Conservation (phyloP, 2,888 invertebrate species). For the Tenodera sinensis region DNA sequence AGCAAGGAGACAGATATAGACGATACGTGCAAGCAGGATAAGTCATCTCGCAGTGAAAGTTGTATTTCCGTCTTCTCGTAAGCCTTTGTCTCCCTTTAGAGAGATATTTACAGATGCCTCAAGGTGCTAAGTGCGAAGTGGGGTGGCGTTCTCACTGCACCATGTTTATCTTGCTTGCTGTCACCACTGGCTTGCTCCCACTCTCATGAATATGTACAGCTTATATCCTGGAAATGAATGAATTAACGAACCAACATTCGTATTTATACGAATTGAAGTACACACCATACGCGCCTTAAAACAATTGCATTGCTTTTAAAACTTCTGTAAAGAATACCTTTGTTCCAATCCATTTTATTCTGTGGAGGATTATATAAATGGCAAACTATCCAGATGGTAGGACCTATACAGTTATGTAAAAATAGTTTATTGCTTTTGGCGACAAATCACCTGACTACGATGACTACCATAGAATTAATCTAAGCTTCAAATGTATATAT, state of each 20-base stretch:
- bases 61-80: background rate
- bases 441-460: too few species aligned
- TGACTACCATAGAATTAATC: too few species aligned
- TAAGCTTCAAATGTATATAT: too few species aligned
- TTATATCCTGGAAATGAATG: background rate
- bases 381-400: too few species aligned
- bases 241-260: background rate
- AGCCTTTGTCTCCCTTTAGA: background rate
- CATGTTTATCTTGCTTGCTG: background rate
- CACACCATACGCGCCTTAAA: too few species aligned
- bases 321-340: too few species aligned
- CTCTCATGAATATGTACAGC: background rate
- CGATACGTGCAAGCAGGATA: background rate
- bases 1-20: background rate
- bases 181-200: background rate
- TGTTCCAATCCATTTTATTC: too few species aligned
- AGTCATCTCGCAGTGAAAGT: background rate
- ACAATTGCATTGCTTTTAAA: too few species aligned
- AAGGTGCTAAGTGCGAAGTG: background rate
- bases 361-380: too few species aligned
- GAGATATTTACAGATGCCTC: background rate
- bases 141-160: background rate
- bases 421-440: too few species aligned
- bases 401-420: too few species aligned
- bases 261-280: too few species aligned